phyloP scores from a whole-genome alignment of 1,140 invertebrate genomes.

The Brachionus plicatilis region DNA sequence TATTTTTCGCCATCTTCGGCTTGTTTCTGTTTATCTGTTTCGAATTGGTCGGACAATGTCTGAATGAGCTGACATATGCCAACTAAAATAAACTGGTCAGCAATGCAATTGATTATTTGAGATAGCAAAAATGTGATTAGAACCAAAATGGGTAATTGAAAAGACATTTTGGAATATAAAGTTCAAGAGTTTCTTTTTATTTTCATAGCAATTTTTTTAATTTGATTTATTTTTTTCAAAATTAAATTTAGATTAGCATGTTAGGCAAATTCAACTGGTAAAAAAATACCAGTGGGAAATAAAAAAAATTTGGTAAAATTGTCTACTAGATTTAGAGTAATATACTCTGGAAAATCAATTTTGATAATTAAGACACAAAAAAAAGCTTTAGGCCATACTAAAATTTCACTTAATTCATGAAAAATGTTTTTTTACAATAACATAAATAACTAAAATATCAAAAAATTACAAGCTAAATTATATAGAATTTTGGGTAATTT shows the following conservation, averaged over 20 bases:
- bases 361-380: background rate
- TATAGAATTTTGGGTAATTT: background rate
- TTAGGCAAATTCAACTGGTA: background rate
- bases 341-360: background rate
- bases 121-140: background rate
- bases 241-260: conserved; percentile 1
- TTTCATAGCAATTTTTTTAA: background rate
- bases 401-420: background rate
- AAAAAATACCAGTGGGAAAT: background rate
- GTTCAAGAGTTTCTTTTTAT: background rate
- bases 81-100: conserved; percentile 5
- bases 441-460: background rate
- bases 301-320: background rate
- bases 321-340: background rate
- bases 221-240: background rate
- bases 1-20: background rate
- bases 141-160: background rate
- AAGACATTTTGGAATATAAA: background rate
- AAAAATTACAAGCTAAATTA: background rate
- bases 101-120: conserved; percentile 9
- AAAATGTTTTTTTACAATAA: background rate
- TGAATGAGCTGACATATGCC: conserved; percentile 4
- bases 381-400: background rate
- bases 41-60: background rate
- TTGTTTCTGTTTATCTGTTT: background rate